A percentile compares a stretch with the other conserved stretches of the same genome.
Conservation (phyloP, 2,797 vertebrate genomes). For the Macroramphosus scolopax region DNA sequence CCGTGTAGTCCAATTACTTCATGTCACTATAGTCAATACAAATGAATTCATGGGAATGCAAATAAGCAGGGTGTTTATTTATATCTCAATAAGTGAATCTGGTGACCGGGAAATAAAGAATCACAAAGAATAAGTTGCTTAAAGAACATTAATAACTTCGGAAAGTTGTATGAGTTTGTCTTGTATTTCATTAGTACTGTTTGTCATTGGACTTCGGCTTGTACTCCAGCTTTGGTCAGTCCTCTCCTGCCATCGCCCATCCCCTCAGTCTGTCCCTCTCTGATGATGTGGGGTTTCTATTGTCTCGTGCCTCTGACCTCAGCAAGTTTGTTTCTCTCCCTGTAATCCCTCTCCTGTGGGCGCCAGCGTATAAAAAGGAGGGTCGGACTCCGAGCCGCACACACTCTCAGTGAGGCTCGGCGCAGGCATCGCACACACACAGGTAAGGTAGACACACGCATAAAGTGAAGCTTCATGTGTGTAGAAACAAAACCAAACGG, state of each 20-base stretch:
- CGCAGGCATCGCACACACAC: slow-evolving; percentile 68
- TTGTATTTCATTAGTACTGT: neutral
- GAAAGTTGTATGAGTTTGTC: too few relatives aligned
- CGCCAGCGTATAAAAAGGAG: slow-evolving; percentile 81
- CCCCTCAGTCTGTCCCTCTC: slow-evolving; percentile 44
- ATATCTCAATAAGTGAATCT: too few relatives aligned
- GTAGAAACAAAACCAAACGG: neutral
- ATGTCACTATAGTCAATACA: too few relatives aligned
- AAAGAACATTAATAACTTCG: too few relatives aligned
- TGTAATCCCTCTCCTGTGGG: slow-evolving; percentile 75
- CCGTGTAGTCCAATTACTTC: too few relatives aligned
- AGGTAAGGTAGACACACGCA: slow-evolving; percentile 66
- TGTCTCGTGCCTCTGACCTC: slow-evolving; percentile 73
- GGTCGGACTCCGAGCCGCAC: slow-evolving; percentile 52
- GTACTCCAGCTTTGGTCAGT: slow-evolving; percentile 20
- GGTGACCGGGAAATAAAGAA: too few relatives aligned
- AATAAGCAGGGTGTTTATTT: too few relatives aligned
- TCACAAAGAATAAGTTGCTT: too few relatives aligned
- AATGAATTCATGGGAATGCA: too few relatives aligned
- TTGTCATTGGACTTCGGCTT: slow-evolving; percentile 1
- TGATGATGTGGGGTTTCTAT: slow-evolving; percentile 81
- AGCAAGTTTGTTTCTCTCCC: slow-evolving; percentile 75
- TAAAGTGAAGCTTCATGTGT: too few relatives aligned
- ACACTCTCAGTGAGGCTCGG: slow-evolving; percentile 77
- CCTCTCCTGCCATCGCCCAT: slow-evolving; percentile 16